Base-by-base conservation (phyloP, 2,113 vertebrate species). In the Corydoras sp. region DNA sequence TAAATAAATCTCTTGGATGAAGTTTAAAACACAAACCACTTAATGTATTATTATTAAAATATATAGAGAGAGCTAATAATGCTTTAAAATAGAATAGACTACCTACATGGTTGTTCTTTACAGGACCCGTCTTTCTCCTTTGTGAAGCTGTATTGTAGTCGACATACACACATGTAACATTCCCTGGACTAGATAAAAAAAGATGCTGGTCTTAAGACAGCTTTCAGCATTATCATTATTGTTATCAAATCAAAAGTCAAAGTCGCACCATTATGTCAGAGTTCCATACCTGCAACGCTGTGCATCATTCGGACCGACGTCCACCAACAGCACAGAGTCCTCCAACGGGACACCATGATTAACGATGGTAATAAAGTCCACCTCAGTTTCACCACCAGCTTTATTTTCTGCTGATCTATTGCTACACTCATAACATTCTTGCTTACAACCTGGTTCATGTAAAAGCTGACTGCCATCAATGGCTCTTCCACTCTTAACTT, bases 161-260 rank as follows among this genome's bases (percentile, higher is more conserved):
- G 49, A 11, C 5, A 50, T 76, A 83, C 50, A 48, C 53, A 30
- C 80, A 76, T 2, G 60, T 60, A 0, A 71, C 15, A 71, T 81
- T 76, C 12, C 58, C 76, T 31, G 74, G 60, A 55, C 87, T 88
- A 74, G 24, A n/a, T 14, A 54, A 50, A 18, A 63, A 12, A 4
- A 3, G 11, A 58, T 5, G 7, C 7, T 43, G 7, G 7, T 24
- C 18, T 43, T 43, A 43, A 4, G 35, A 43, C 35, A 43, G 7
- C 35, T 43, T 4, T 43, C 35, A 43, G 35, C 35, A 43, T 43
- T 43, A 43, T 35, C 3, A 35, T 43, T 43, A 24, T 24, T 24
- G 18, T 24, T 24, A 24, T 24, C 18, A 24, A 24, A 24, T 24
- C 2, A 24, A 24, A 24, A 24, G 18, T 24, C 18, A 43, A 43